Evolutionary conservation across 2,888 invertebrate species (phyloP).

Genomic region (Diarsia dahlii): DNA sequence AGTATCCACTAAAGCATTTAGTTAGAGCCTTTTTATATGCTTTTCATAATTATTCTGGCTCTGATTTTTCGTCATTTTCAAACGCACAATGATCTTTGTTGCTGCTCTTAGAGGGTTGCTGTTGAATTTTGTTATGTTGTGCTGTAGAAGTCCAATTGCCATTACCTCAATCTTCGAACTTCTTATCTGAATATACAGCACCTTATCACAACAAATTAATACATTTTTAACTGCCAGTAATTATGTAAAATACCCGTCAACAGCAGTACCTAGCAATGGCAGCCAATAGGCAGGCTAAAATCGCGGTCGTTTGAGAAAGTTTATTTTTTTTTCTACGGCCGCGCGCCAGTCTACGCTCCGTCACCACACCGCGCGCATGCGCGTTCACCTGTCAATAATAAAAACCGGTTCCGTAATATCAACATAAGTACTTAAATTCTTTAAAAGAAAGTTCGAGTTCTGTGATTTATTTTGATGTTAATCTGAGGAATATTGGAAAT

Average conservation of each 20-base stretch:
- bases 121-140: background rate
- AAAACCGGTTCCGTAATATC: constrained; percentile 64
- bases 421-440: constrained; percentile 60
- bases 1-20: background rate
- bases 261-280: constrained; percentile 38
- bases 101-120: background rate
- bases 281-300: constrained; percentile 65
- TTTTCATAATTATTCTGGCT: background rate
- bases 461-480: constrained; percentile 64
- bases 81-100: background rate
- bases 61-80: background rate
- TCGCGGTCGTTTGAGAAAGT: constrained; percentile 78
- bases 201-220: constrained; percentile 47
- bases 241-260: constrained; percentile 36
- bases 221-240: constrained; percentile 37
- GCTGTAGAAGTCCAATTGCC: constrained; percentile 2
- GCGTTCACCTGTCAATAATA: constrained; percentile 39
- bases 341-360: constrained; percentile 70
- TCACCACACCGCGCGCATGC: constrained; percentile 61
- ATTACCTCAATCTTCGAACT: background rate
- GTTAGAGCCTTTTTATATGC: background rate
- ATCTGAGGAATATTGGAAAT: constrained; percentile 62
- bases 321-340: constrained; percentile 68
- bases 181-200: constrained; percentile 17
- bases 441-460: constrained; percentile 67